A percentile compares a stretch with the other conserved stretches of the same genome.
These are phyloP conservation scores for Drosophila suzukii DNA, from an alignment of 1,140 invertebrate species.

Conservation along the genomic window DNA sequence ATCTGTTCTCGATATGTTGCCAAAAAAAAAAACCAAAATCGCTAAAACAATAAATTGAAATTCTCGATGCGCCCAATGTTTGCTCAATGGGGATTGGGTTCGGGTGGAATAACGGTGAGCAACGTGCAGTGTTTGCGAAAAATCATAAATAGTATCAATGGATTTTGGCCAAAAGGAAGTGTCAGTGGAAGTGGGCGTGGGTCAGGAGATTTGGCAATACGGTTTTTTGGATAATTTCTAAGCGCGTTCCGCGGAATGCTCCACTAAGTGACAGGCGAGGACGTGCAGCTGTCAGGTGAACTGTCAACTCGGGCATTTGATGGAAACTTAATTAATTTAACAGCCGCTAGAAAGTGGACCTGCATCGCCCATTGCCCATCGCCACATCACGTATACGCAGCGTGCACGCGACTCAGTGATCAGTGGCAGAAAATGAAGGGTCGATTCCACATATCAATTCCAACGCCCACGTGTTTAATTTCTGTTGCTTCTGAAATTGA, in stretches of 20 bases:
- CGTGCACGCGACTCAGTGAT: conserved; percentile 55
- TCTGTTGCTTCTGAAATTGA: conserved; percentile 53
- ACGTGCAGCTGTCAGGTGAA: conserved; percentile 63
- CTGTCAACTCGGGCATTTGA: conserved; percentile 52
- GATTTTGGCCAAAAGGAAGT: conserved; percentile 42
- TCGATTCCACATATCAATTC: conserved; percentile 15
- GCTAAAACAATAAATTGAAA: conserved; percentile 62
- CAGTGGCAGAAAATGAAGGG: conserved; percentile 29
- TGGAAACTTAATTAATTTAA: conserved; percentile 68
- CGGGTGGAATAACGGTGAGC: conserved; percentile 68
- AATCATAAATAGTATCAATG: conserved; percentile 26
- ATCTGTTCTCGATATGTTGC: conserved; percentile 66
- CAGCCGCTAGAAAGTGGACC: conserved; percentile 65
- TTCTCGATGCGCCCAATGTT: conserved; percentile 46
- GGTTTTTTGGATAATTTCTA: conserved; percentile 45
- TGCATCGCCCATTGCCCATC: conserved; percentile 23
- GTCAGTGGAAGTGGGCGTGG: conserved; percentile 18
- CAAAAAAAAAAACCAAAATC: conserved; percentile 23
- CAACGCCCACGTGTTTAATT: conserved; percentile 61
- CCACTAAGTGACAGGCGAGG: conserved; percentile 64
- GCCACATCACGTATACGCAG: conserved; percentile 67
- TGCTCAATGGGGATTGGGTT: conserved; percentile 46
- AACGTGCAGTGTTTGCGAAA: conserved; percentile 66
- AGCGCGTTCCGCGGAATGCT: conserved; percentile 48
- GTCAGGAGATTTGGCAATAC: conserved; percentile 16